Percentiles rank a stretch among this genome's conserved stretches.
These are phyloP conservation scores for Alethe castanea DNA, from an alignment of 2,113 vertebrate species.

Conservation along the genomic window DNA sequence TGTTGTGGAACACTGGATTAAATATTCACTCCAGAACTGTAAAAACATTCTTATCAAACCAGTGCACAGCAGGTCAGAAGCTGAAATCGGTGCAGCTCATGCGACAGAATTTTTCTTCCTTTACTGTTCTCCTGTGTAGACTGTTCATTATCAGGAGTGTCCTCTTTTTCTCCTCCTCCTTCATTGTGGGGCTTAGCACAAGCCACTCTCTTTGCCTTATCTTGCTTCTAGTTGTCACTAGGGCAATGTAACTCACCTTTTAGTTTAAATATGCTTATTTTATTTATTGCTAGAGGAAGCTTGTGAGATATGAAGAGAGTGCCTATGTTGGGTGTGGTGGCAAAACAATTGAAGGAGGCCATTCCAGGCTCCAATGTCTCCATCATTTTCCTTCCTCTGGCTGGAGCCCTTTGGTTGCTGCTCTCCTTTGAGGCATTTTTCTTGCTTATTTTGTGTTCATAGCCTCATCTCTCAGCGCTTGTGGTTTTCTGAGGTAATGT, in stretches of 20 bases:
- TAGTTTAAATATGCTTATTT: background rate
- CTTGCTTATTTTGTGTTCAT: background rate
- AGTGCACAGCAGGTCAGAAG: background rate
- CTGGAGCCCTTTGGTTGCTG: background rate
- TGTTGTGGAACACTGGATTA: background rate
- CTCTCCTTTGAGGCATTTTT: background rate
- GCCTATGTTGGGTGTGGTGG: background rate
- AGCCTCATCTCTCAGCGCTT: background rate
- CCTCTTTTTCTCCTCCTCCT: background rate
- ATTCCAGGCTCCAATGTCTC: background rate
- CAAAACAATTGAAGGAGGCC: background rate
- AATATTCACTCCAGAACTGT: background rate
- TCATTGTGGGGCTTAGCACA: background rate
- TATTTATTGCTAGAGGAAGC: slow-evolving; percentile 4
- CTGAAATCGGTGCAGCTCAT: background rate
- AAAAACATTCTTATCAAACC: slow-evolving; percentile 29
- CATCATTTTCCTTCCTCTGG: slow-evolving; percentile 5
- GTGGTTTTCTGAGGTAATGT: background rate
- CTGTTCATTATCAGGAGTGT: background rate
- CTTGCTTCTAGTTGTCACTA: background rate
- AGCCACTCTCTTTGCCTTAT: background rate
- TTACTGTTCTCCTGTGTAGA: background rate
- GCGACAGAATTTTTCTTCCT: background rate
- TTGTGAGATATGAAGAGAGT: background rate
- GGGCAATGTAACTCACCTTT: background rate